Conservation (phyloP, 2,888 invertebrate genomes). For the Argynnis bischoffii region DNA sequence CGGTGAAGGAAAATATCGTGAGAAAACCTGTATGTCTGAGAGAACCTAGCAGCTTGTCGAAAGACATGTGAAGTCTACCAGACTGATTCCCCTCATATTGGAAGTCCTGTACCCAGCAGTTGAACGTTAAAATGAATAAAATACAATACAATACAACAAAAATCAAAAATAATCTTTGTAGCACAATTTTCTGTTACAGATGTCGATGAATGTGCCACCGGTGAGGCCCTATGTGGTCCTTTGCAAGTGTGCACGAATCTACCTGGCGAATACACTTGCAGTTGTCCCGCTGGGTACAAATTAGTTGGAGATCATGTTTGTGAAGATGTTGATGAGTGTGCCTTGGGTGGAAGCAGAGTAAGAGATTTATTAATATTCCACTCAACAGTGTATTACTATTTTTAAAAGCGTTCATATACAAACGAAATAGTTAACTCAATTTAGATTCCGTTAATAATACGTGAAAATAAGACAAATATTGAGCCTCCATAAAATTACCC, state of each 20-base stretch:
- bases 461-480: no score
- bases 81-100: no score
- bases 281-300: constrained; percentile 87
- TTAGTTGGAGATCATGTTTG: constrained; percentile 83
- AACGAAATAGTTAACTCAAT: background rate
- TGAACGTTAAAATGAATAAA: no score
- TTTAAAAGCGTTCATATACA: background rate
- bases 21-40: no score
- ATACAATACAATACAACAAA: no score
- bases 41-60: no score
- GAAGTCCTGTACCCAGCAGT: no score
- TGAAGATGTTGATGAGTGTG: constrained; percentile 94
- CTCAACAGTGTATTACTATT: background rate
- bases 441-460: no score
- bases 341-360: constrained; percentile 42
- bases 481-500: background rate
- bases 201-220: constrained; percentile 91
- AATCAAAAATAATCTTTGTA: background rate
- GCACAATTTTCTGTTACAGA: constrained; percentile 76
- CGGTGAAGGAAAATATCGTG: no score
- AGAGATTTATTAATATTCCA: background rate
- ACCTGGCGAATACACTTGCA: constrained; percentile 90
- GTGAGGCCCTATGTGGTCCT: constrained; percentile 88
- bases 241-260: constrained; percentile 92
- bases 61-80: no score